A percentile compares a stretch with the other conserved stretches of the same genome.
Evolutionary conservation across 2,113 vertebrate species (phyloP).

Genomic region (Triplophysa rosa): DNA sequence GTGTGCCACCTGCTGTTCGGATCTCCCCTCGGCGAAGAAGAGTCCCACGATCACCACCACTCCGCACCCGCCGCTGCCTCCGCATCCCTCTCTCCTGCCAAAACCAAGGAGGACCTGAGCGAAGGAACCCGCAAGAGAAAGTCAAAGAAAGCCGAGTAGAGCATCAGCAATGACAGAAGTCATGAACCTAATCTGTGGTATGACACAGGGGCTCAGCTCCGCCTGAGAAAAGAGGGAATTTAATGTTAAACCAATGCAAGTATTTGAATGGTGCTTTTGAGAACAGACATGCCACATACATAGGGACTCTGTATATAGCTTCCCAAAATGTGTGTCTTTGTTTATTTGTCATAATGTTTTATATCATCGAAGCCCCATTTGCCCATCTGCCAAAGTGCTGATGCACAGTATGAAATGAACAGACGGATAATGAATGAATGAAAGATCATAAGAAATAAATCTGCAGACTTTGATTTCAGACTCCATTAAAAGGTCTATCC

Average conservation of each 20-base stretch:
- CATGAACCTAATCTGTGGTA: constrained; percentile 34
- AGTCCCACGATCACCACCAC: constrained; percentile 76
- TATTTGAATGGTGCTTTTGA: constrained; percentile 67
- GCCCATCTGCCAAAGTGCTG: constrained; percentile 52
- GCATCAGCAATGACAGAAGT: background rate
- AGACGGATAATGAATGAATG: constrained; percentile 45
- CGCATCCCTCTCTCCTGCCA: constrained; percentile 73
- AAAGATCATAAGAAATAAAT: constrained; percentile 39
- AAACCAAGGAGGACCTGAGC: constrained; percentile 90
- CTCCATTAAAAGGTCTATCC: constrained; percentile 9
- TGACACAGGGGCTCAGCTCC: constrained; percentile 63
- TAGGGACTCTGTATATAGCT: constrained; percentile 73
- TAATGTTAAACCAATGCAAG: constrained; percentile 64
- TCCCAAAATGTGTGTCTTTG: constrained; percentile 56
- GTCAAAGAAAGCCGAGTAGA: constrained; percentile 91
- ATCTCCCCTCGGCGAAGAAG: constrained; percentile 67
- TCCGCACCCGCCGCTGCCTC: constrained; percentile 49
- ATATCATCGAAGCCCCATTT: constrained; percentile 47
- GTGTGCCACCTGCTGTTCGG: constrained; percentile 88
- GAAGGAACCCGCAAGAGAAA: constrained; percentile 93
- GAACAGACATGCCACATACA: constrained; percentile 57
- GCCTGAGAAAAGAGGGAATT: constrained; percentile 58
- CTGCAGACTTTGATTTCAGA: constrained; percentile 19
- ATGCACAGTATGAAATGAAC: constrained; percentile 34
- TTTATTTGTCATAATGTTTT: constrained; percentile 58